phyloP scores from a whole-genome alignment of 2,797 vertebrate genomes.

The Sternarchorhynchus goeldii region DNA sequence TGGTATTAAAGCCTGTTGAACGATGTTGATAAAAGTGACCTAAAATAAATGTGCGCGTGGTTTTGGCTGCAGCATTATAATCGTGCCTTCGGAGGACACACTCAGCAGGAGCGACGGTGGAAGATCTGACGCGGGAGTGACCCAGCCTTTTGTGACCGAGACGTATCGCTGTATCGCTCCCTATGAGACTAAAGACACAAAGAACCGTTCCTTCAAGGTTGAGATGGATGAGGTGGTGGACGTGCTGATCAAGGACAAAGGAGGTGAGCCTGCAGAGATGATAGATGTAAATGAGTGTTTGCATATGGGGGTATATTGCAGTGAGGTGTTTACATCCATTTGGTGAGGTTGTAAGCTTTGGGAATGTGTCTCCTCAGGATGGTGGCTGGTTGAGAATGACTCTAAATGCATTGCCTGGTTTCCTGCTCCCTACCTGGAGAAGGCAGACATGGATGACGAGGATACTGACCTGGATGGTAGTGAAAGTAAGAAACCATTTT shows the following conservation, averaged over 20 bases:
- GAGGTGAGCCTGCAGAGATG: constrained; percentile 72
- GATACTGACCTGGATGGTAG: constrained; percentile 54
- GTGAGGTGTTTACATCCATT: not conserved
- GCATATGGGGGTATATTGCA: too few species aligned
- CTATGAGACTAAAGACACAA: constrained; percentile 85
- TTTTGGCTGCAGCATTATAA: constrained; percentile 75
- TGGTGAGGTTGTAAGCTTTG: not conserved
- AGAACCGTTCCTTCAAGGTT: constrained; percentile 79
- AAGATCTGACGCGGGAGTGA: constrained; percentile 64
- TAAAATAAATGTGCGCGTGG: not conserved
- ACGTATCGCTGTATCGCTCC: constrained; percentile 79
- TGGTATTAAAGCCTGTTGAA: not conserved
- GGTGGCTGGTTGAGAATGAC: constrained; percentile 92
- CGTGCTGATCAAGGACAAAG: constrained; percentile 87
- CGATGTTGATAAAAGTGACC: not conserved
- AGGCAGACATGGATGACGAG: constrained; percentile 51
- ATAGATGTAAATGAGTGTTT: too few species aligned
- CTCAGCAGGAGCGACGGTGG: not conserved
- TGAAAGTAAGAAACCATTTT: constrained; percentile 45
- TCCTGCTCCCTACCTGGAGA: constrained; percentile 88
- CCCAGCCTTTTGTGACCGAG: constrained; percentile 76
- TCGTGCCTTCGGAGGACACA: constrained; percentile 78
- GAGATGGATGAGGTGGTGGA: constrained; percentile 76
- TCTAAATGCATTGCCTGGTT: constrained; percentile 88
- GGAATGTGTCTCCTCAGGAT: constrained; percentile 73